These are phyloP conservation scores for Heliopora coerulea DNA, from an alignment of 92 coral and sea anemone species.

Conservation along the genomic window DNA sequence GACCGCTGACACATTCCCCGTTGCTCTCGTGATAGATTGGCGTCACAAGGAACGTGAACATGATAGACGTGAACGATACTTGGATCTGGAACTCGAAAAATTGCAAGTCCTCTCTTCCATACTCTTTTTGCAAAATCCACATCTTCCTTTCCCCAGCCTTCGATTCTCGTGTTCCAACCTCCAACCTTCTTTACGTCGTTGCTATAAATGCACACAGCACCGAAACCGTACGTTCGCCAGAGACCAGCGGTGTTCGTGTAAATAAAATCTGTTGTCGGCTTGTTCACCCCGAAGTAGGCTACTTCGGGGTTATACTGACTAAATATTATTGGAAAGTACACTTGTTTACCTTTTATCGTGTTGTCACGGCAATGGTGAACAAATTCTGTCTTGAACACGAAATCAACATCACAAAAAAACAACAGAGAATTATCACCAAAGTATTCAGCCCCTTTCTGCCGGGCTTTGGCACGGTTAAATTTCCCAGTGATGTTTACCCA, in stretches of 20 bases:
- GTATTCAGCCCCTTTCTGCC: slow-evolving; percentile 80
- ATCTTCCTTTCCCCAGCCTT: slow-evolving; percentile 96
- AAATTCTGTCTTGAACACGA: slow-evolving; percentile 71
- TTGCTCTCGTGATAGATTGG: background rate
- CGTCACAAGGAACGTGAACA: slow-evolving; percentile 3
- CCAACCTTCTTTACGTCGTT: slow-evolving; percentile 76
- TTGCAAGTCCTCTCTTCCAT: slow-evolving; percentile 54
- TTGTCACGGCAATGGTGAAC: slow-evolving; percentile 89
- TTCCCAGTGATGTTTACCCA: slow-evolving; percentile 88
- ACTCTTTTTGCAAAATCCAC: slow-evolving; percentile 79
- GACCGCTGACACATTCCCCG: background rate
- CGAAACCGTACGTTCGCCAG: slow-evolving; percentile 85
- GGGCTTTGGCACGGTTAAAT: slow-evolving; percentile 80
- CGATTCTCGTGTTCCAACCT: slow-evolving; percentile 85
- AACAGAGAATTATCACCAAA: slow-evolving; percentile 73
- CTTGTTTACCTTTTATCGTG: slow-evolving; percentile 72
- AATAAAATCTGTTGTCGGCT: slow-evolving; percentile 25
- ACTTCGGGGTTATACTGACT: slow-evolving; percentile 80
- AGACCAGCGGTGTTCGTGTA: slow-evolving; percentile 65
- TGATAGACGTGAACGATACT: slow-evolving; percentile 86
- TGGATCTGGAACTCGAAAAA: slow-evolving; percentile 87
- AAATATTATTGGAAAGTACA: slow-evolving; percentile 88
- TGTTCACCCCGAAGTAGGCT: slow-evolving; percentile 54
- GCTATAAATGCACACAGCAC: slow-evolving; percentile 77
- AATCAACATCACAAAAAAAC: slow-evolving; percentile 89